These are phyloP conservation scores for Varroa destructor DNA, from an alignment of 1,140 invertebrate species.

Conservation along the genomic window DNA sequence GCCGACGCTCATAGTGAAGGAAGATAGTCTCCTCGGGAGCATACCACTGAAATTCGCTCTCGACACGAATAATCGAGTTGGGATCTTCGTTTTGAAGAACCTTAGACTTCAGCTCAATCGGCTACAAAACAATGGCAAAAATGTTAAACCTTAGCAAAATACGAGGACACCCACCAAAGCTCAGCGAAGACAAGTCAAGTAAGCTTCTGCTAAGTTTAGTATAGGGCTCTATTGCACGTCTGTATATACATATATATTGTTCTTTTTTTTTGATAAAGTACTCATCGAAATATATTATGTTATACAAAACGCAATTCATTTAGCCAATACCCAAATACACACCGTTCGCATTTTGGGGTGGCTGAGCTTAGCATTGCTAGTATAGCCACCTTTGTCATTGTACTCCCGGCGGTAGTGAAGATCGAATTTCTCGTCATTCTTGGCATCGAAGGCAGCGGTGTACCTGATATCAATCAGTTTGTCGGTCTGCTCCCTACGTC, in stretches of 20 bases:
- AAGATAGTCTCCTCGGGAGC: neutral
- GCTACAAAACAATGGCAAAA: neutral
- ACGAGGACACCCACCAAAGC: too few species aligned
- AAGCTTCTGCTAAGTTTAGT: too few species aligned
- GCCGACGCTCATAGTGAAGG: conserved; percentile 7
- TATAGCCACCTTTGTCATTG: conserved; percentile 18
- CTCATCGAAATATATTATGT: too few species aligned
- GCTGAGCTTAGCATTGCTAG: conserved; percentile 1
- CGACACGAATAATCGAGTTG: conserved; percentile 1
- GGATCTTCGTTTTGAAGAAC: neutral
- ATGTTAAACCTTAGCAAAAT: neutral
- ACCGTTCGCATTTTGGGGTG: conserved; percentile 27
- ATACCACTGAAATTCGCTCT: conserved; percentile 4
- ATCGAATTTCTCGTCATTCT: conserved; percentile 22
- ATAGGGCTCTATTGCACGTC: too few species aligned
- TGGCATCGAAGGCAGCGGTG: conserved; percentile 21
- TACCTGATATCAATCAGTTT: conserved; percentile 22
- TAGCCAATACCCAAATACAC: neutral
- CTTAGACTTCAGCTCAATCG: neutral
- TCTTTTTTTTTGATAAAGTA: too few species aligned
- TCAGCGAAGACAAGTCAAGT: too few species aligned
- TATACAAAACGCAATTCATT: too few species aligned
- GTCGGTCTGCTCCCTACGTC: conserved; percentile 17
- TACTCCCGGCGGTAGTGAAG: conserved; percentile 2
- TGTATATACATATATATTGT: too few species aligned